Percentiles rank a stretch among this genome's conserved stretches.
Evolutionary conservation across 2,888 invertebrate species (phyloP).

Genomic region (Pardosa pseudoannulata): DNA sequence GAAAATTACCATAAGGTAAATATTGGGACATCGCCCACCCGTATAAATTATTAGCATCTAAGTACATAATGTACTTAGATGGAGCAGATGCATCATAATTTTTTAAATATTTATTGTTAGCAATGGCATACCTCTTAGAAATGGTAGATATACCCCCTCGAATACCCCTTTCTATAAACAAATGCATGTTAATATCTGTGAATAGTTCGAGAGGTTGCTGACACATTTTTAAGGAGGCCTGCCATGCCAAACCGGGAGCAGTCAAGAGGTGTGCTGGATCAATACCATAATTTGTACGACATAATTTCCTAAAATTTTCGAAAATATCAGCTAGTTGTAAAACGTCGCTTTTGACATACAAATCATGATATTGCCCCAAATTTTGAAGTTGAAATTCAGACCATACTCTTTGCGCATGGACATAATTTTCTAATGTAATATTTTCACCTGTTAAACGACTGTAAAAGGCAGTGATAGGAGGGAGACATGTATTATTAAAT

Average conservation of each 20-base stretch:
- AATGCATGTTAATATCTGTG: conserved; percentile 74
- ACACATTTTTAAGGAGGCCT: conserved; percentile 75
- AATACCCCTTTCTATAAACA: conserved; percentile 74
- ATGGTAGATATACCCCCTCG: conserved; percentile 68
- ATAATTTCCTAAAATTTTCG: background rate
- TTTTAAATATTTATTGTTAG: conserved; percentile 6
- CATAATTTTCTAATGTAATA: conserved; percentile 65
- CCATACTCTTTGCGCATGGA: conserved; percentile 74
- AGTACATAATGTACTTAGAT: background rate
- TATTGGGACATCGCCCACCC: conserved; percentile 53
- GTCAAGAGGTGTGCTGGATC: conserved; percentile 18
- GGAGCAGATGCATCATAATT: background rate
- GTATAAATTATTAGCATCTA: conserved; percentile 73
- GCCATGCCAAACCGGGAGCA: conserved; percentile 75
- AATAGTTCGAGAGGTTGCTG: conserved; percentile 75
- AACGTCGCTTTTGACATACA: too few species aligned
- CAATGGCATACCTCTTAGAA: background rate
- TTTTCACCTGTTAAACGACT: conserved; percentile 64
- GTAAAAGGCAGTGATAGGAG: conserved; percentile 67
- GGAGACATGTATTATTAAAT: conserved; percentile 74
- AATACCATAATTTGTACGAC: conserved; percentile 55
- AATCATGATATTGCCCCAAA: too few species aligned
- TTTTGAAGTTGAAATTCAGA: conserved; percentile 24
- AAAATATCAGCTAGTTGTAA: conserved; percentile 30
- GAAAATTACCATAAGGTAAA: conserved; percentile 62